Evolutionary conservation across 2,797 vertebrate genomes (phyloP), one percentile per base, ranked within the genome.

Genomic region (Fratercula arctica): DNA sequence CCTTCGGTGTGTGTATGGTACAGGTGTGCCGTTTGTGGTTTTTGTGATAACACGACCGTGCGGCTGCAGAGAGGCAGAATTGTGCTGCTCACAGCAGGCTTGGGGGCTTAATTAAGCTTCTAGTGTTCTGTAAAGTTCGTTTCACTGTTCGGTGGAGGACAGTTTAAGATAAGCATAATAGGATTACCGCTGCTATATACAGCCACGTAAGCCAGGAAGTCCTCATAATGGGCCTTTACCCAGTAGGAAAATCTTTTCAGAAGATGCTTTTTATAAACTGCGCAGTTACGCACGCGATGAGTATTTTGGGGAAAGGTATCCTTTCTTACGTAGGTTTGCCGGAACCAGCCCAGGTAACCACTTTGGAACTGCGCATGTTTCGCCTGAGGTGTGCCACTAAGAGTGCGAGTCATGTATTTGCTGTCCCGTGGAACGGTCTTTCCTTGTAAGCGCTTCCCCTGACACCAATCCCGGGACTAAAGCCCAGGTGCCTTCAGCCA

Each of bases 131-230:
- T 54, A 88, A 95, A 97, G 97, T 98, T 97, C 97, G 91, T 96
- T 96, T 93, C 89, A 67, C 95, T 95, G 81, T 95, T 96, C 29
- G 29, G 93, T 90, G 95, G 94, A 97, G 97, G 97, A 96, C 90
- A 95, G 94, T 94, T 89, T 97, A 96, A 97, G 98, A 98, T 98
- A 97, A 97, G 85, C 95, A 81, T 97, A 97, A 98, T 95, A 98
- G 97, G 95, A 96, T 97, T 98, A 72, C 46, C 3, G 23, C 95
- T 97, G 95, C 97, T 98, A 98, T 97, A 98, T 96, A 56, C 84
- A 94, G 96, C 95, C 10, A 3, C 17, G 21, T 98, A 98, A 98
- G 96, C 97, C 97, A 94, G 95, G 97, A 97, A 97, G 97, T 96
- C 76, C 83, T 97, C 64, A 3, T 97, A 94, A 97, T 96, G 96